Evolutionary conservation across 1,140 invertebrate genomes (phyloP), one percentile per base, ranked within the genome.

Genomic region (Drosophila novamexicana): DNA sequence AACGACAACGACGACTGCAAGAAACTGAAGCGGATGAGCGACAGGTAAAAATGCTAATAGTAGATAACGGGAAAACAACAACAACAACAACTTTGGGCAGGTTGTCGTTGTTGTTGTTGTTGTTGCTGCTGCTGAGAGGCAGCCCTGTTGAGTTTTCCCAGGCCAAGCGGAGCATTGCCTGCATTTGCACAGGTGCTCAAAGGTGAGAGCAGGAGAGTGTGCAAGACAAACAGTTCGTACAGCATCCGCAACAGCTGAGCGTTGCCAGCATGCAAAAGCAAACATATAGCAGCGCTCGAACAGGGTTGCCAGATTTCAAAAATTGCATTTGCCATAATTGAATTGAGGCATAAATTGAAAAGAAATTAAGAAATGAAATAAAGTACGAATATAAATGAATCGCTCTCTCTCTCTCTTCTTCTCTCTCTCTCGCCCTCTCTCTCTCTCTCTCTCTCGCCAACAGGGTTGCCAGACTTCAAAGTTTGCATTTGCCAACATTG

Each of bases 151-250:
- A 69, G 50, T 76, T 71, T 76, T 76, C 74, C 69, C 74, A 76
- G 62, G 50, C 67, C 22, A 54, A 63, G 42, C 59, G 47, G 22
- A 5, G 70, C 56, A 14, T 50, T 73, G 47, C 53, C 56, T 67
- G 72, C 69, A 84, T 85, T 85, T 85, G 82, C 79, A 85, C 82
- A 85, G 82, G 82, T 85, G 82, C 52, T 67, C 62, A 50, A 40
- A 40, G 16, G 58, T 6, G 18, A 36, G 39, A 40, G 58, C 8
- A 49, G 39, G 36, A 44, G 12, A 12, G 37, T 58, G 37, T 58
- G 52, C 6, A 39, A 36, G 61, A 52, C 54, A 39, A 50, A 54
- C 12, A 57, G 2, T 34, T 10, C 22, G 50, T 45, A 62, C 69
- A 70, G 61, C 70, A 77, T 68, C 73, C 54, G 49, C 56, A 65